These are phyloP conservation scores for Nycticryphes semicollaris DNA, from an alignment of 2,113 vertebrate species.

Conservation along the genomic window DNA sequence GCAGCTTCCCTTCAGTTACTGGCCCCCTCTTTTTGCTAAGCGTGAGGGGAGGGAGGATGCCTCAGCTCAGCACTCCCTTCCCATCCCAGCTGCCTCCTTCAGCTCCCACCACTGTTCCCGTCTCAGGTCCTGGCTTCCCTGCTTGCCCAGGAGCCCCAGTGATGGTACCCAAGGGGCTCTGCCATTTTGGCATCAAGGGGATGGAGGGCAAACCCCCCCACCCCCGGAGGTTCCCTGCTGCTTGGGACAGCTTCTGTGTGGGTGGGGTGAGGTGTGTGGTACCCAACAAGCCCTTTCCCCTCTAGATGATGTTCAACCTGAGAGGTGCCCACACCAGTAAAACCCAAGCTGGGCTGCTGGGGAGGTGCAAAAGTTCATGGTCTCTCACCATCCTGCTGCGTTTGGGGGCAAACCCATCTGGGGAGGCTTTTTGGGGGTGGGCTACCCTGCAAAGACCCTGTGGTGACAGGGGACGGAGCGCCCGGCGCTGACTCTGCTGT, in stretches of 20 bases:
- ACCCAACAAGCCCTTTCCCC: neutral
- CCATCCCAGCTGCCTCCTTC: neutral
- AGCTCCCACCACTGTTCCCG: rapidly evolving
- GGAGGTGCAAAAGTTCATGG: neutral
- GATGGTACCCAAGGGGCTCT: neutral
- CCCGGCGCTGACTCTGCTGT: neutral
- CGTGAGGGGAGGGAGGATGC: neutral
- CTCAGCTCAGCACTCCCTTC: neutral
- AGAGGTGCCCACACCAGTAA: neutral
- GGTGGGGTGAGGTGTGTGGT: rapidly evolving
- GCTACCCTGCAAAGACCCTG: neutral
- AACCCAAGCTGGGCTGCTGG: rapidly evolving
- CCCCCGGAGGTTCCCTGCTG: neutral
- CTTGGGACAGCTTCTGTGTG: neutral
- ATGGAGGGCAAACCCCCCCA: rapidly evolving
- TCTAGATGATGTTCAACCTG: rapidly evolving
- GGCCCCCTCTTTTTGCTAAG: neutral
- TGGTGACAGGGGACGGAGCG: rapidly evolving
- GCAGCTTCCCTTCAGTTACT: neutral
- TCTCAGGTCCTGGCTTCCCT: rapidly evolving
- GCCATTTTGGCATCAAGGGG: rapidly evolving
- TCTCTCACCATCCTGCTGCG: neutral
- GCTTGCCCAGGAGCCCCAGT: neutral
- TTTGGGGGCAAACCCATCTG: neutral
- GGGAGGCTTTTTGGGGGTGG: rapidly evolving